Percentiles rank a stretch among this genome's conserved stretches.
These are phyloP conservation scores for Aelia acuminata DNA, from an alignment of 2,888 invertebrate species.

Conservation along the genomic window DNA sequence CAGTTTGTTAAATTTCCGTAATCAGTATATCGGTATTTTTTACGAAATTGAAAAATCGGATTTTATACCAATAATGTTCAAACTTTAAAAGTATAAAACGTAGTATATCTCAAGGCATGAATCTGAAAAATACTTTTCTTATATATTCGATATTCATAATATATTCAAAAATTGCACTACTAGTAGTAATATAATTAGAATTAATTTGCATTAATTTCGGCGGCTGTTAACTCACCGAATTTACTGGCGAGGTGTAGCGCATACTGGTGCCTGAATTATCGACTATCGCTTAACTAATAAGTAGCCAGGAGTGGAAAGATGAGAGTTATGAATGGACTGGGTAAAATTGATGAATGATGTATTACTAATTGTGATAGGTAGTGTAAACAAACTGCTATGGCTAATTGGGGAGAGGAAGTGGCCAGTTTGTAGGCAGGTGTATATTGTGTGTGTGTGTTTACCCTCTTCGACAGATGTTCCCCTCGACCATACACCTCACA, in stretches of 20 bases:
- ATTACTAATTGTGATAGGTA: conserved; percentile 10
- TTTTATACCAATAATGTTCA: too few species aligned
- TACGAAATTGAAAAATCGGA: too few species aligned
- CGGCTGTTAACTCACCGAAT: background rate
- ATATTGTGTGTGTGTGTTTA: background rate
- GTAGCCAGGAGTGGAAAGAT: background rate
- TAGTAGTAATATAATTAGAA: too few species aligned
- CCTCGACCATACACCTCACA: background rate
- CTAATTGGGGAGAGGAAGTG: conserved; percentile 33
- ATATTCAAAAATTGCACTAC: too few species aligned
- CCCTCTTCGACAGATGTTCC: background rate
- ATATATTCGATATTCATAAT: too few species aligned
- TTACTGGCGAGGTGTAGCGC: background rate
- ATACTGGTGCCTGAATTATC: background rate
- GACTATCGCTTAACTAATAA: background rate
- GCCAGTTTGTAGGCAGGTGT: conserved; percentile 12
- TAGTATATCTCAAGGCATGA: too few species aligned
- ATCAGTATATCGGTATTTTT: too few species aligned
- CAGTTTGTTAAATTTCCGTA: too few species aligned
- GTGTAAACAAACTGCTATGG: conserved; percentile 9
- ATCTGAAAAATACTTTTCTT: too few species aligned
- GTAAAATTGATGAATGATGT: conserved; percentile 1
- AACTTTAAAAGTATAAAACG: too few species aligned
- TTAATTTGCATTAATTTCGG: too few species aligned
- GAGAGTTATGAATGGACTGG: background rate